These are phyloP conservation scores for Caloenas nicobarica DNA, from an alignment of 2,113 vertebrate genomes.

Conservation along the genomic window DNA sequence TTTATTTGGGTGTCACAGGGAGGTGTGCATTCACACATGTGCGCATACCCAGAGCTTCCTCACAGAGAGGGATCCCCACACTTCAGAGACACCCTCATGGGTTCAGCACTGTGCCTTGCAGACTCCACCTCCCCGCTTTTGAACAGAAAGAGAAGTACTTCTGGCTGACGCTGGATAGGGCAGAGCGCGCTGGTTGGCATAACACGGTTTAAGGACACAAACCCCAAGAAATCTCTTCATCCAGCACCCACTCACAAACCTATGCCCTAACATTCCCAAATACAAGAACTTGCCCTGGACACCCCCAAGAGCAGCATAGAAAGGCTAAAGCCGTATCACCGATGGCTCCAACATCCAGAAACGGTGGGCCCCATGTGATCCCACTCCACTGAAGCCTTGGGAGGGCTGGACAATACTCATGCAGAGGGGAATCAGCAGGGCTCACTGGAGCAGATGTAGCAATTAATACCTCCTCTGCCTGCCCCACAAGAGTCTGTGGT, in stretches of 20 bases:
- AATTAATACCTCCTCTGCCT: background rate
- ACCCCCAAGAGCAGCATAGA: background rate
- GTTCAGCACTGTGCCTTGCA: background rate
- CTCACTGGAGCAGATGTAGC: background rate
- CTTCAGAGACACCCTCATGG: background rate
- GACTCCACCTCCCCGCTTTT: background rate
- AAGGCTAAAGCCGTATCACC: background rate
- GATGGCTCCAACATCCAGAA: background rate
- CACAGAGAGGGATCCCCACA: background rate
- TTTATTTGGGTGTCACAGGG: background rate
- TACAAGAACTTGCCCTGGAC: background rate
- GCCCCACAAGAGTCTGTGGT: background rate
- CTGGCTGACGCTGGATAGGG: background rate
- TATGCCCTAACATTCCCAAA: background rate
- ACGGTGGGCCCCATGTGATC: accelerated
- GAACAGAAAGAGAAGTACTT: background rate
- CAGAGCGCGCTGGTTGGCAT: background rate
- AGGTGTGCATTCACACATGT: background rate
- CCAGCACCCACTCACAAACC: background rate
- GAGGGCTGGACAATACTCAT: background rate
- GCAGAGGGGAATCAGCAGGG: background rate
- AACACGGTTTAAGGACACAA: background rate
- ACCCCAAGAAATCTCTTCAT: background rate
- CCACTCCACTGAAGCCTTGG: accelerated
- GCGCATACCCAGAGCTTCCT: background rate